A percentile compares a stretch with the other conserved stretches of the same genome.
These are phyloP conservation scores for Chamaedrilus cognettii DNA, from an alignment of 2,888 invertebrate species.

Conservation along the genomic window DNA sequence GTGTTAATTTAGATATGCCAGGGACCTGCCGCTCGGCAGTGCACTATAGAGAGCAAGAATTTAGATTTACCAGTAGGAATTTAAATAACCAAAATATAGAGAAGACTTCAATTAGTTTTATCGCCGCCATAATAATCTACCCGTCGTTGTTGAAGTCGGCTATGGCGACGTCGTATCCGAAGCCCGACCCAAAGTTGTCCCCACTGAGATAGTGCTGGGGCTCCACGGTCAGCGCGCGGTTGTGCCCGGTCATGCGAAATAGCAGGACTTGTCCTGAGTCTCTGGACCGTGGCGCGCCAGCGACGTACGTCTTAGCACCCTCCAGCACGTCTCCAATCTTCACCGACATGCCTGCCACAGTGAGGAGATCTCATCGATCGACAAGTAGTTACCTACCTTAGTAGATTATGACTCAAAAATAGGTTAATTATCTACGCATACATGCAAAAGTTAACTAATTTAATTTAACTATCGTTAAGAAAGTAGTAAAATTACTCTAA, in stretches of 20 bases:
- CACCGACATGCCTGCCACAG: conserved; percentile 3
- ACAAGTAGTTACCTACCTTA: no score
- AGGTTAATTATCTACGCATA: no score
- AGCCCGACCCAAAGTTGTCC: conserved; percentile 92
- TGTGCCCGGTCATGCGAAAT: conserved; percentile 42
- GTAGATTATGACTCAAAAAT: no score
- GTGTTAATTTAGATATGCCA: neutral
- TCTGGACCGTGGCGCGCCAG: conserved; percentile 87
- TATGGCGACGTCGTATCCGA: conserved; percentile 87
- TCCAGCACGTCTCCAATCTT: conserved; percentile 2
- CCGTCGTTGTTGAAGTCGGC: conserved; percentile 95
- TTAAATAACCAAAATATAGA: no score
- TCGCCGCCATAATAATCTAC: no score
- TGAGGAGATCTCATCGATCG: no score
- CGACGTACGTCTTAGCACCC: conserved; percentile 66
- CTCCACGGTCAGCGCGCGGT: neutral
- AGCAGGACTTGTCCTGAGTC: conserved; percentile 83
- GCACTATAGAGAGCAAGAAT: no score
- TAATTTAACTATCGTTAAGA: no score
- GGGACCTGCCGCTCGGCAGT: neutral
- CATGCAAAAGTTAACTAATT: no score
- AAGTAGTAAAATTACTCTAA: no score
- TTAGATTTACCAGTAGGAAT: no score
- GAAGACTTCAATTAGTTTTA: neutral
- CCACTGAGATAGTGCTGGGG: conserved; percentile 72